phyloP scores from a whole-genome alignment of 2,797 vertebrate genomes.

The Sylvilagus floridanus region DNA sequence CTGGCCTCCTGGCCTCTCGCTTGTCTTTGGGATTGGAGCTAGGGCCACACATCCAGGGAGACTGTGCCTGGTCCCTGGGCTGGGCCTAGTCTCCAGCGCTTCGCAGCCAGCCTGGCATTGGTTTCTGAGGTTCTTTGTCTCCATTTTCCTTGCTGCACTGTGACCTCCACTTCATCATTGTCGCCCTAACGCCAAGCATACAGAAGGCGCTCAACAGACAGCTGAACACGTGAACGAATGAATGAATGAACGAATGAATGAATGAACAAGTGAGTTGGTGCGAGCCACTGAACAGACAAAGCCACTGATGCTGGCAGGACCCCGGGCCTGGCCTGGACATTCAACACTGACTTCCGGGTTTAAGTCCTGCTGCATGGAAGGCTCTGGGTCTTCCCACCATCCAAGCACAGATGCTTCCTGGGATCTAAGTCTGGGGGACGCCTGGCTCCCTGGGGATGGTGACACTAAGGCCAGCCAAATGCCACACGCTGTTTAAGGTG shows the following conservation, averaged over 20 bases:
- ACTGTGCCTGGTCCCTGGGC: not conserved
- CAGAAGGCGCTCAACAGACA: not conserved
- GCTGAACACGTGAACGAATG: not conserved
- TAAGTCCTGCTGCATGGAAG: not conserved
- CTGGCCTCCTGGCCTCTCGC: not conserved
- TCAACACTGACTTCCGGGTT: not conserved
- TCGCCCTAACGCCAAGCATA: accelerated
- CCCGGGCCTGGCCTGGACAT: not conserved
- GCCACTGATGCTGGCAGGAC: not conserved
- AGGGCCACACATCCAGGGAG: not conserved
- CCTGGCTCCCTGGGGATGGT: not conserved
- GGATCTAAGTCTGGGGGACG: not conserved
- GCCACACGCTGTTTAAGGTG: not conserved
- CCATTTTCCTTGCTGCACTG: not conserved
- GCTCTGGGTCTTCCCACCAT: not conserved
- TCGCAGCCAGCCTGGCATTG: not conserved
- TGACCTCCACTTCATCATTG: not conserved
- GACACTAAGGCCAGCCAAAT: not conserved
- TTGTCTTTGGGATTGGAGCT: slow-evolving; percentile 6
- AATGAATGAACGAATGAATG: not conserved
- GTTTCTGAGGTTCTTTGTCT: not conserved
- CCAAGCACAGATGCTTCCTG: not conserved
- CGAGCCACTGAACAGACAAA: not conserved
- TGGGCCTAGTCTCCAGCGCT: no score
- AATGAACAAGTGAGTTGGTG: no score